Base-by-base conservation (phyloP, 2,113 vertebrate genomes). In the Pluvianellus socialis region DNA sequence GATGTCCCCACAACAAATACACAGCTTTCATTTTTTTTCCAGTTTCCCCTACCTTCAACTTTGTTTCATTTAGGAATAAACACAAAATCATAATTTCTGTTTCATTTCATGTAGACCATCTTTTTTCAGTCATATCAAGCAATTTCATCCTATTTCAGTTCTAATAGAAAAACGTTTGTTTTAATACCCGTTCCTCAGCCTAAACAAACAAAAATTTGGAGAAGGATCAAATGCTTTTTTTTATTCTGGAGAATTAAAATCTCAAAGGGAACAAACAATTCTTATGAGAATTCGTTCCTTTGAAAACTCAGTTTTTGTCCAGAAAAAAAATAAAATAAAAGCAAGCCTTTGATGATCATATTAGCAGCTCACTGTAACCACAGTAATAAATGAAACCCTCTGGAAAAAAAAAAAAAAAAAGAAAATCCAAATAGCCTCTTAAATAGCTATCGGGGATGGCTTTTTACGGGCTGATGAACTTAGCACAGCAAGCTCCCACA, bases 181-280 rank as follows among this genome's bases (percentile, higher is more conserved):
- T 84, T 74, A 80, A 67, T 67, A 63, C 9, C 23, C 18, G 5
- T 86, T 95, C 85, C 79, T 94, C 70, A 87, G 44, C 21, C 47
- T 91, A 96, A 92, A 87, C 61, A 95, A 94, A 92, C 58, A 90
- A 88, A 96, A 83, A 70, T 22, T 45, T 95, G 86, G 88, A 90
- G 55, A 90, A 79, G 56, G 93, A 94, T 83, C 66, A 88, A 88
- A 18, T 55, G 19, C 1, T 52, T 81, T 67, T 65, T 95, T 94
- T 93, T 45, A 75, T 86, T 92, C 45, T 23, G 44, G 84, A 79
- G n/a, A 63, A 81, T 44, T 88, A 88, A 84, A 88, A 63, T 81
- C 61, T 94, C 59, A 40, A 44, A 65, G 79, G 76, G 47, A 92
- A 91, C n/a, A 86, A 73, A 73, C 35, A 76, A 67, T 95, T 92